phyloP scores from a whole-genome alignment of 2,797 vertebrate species.

The Sebastolobus altivelis region DNA sequence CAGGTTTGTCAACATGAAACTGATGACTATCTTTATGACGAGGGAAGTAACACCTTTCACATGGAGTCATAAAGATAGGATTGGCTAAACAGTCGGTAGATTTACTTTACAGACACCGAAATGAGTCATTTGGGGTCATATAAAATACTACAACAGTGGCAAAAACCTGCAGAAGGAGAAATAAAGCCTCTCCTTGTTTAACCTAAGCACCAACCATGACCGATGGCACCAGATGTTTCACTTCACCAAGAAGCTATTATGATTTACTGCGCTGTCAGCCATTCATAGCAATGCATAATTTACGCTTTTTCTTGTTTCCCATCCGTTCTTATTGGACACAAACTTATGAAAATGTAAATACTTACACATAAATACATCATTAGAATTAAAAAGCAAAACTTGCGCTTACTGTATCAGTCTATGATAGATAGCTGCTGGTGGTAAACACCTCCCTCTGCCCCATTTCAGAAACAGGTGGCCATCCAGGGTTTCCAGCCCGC shows the following conservation, averaged over 20 bases:
- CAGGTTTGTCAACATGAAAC: background rate
- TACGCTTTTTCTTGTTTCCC: background rate
- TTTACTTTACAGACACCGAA: background rate
- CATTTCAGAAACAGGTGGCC: constrained; percentile 59
- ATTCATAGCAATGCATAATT: constrained; percentile 21
- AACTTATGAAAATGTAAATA: background rate
- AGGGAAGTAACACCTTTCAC: background rate
- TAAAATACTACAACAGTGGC: constrained; percentile 13
- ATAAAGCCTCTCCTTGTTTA: background rate
- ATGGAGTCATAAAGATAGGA: constrained; percentile 26
- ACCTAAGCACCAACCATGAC: constrained; percentile 1
- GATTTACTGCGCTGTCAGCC: constrained; percentile 19
- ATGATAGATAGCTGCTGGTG: constrained; percentile 4
- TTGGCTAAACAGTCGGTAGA: background rate
- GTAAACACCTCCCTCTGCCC: constrained; percentile 29
- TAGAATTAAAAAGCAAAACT: background rate
- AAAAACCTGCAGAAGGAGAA: background rate
- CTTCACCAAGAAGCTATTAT: constrained; percentile 5
- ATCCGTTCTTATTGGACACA: background rate
- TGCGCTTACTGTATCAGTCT: background rate
- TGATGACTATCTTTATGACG: constrained; percentile 6
- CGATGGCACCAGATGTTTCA: constrained; percentile 37
- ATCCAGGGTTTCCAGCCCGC: constrained; percentile 1
- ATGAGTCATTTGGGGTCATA: background rate
- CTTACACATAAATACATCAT: constrained; percentile 22